Evolutionary conservation across 2,888 invertebrate species (phyloP), one percentile per base, ranked within the genome.

Genomic region (Alloscopus bannaensis): DNA sequence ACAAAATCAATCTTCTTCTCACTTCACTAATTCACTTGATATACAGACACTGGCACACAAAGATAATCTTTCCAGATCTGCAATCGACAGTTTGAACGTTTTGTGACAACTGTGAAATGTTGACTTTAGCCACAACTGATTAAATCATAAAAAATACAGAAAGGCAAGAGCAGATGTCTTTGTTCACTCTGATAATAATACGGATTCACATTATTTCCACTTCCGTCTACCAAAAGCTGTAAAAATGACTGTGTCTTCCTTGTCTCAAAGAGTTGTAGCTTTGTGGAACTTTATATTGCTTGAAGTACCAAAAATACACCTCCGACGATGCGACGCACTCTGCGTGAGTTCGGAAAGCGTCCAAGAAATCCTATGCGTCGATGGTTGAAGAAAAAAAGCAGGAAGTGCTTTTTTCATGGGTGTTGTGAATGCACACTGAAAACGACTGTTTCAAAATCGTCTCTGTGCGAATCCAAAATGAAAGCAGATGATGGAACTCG

Each of bases 161-260:
- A 28, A 52, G n/a, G n/a, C 31, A 3, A 20, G 24, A 52, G 66
- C 76, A 76, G 68, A 76, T 76, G 69, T 73, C 65, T 76, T 76
- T 76, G 76, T 69, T 76, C 69, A 22, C 50, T 55, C 24, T 57
- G 18, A 36, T 36, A 22, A 36, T 26, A 40, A 40, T 11, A 13
- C 8, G 13, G 40, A 57, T n/a, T 26, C 11, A 36, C 22, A 31
- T 24, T 65, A 47, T 28, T 47, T 66, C 66, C 24, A 66, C 50
- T 66, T 66, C 66, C 66, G 66, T 66, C 66, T n/a, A n/a, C 65
- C 50, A 8, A 50, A 52, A 52, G 52, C 20, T 47, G 47, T 3
- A 47, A 47, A 47, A 6, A 3, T n/a, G n/a, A 47, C 47, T 6
- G 36, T 36, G 36, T 36, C 36, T 36, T 13, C 36, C 6, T 8